phyloP scores from a whole-genome alignment of 2,797 vertebrate species.

The Pangasius krempfi region DNA sequence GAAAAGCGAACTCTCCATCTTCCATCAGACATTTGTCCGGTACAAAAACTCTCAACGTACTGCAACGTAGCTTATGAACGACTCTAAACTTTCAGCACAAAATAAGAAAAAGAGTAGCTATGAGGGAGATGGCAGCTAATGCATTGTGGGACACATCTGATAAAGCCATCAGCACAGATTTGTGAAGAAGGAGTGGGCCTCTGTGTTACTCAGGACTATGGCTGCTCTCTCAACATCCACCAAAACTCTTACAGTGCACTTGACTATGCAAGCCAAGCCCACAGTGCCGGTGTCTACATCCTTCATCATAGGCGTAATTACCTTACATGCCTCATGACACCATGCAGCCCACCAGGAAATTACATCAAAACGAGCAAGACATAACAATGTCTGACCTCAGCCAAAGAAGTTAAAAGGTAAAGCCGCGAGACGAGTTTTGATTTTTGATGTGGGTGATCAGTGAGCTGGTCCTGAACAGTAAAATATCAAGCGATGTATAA shows the following conservation, averaged over 20 bases:
- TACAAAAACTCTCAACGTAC: too few species aligned
- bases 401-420: background rate
- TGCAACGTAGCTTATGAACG: background rate
- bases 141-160: constrained; percentile 29
- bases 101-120: background rate
- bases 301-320: constrained; percentile 49
- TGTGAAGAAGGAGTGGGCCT: background rate
- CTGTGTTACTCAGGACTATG: background rate
- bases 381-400: constrained; percentile 7
- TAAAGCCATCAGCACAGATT: constrained; percentile 43
- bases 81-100: background rate
- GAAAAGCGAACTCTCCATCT: background rate
- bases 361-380: constrained; percentile 54
- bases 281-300: constrained; percentile 3
- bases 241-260: background rate
- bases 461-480: background rate
- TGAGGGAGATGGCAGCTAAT: background rate
- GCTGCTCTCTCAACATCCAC: constrained; percentile 22
- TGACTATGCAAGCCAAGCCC: background rate
- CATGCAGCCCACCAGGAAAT: constrained; percentile 61
- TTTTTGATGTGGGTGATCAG: background rate
- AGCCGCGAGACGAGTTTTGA: background rate
- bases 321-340: constrained; percentile 39
- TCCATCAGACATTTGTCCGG: background rate
- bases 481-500: background rate